Percentiles rank a stretch among this genome's conserved stretches.
Conservation (phyloP, 2,888 invertebrate species). For the Girardia tigrina region DNA sequence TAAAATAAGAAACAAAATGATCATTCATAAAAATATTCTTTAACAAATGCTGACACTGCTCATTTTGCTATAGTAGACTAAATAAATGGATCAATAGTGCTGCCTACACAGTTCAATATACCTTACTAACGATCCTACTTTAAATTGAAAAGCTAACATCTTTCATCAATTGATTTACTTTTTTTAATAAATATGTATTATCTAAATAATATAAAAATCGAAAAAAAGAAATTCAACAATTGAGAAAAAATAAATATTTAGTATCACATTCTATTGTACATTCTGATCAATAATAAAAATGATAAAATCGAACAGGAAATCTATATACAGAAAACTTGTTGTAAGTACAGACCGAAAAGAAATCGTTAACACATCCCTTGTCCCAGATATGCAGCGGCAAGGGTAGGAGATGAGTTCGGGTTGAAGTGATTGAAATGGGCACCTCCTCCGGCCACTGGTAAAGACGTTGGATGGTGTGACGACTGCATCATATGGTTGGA, state of each 20-base stretch:
- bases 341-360: not conserved
- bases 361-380: not conserved
- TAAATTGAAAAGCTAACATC: too few relatives aligned
- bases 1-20: too few relatives aligned
- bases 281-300: conserved; percentile 13
- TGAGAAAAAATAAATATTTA: conserved; percentile 6
- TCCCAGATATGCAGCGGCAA: not conserved
- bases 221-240: too few relatives aligned
- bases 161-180: too few relatives aligned
- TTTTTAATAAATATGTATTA: too few relatives aligned
- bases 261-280: not conserved
- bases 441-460: not conserved
- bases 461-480: not conserved
- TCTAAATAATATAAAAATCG: too few relatives aligned
- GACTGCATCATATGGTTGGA: conserved; percentile 1
- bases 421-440: not conserved
- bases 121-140: too few relatives aligned
- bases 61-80: too few relatives aligned
- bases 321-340: not conserved
- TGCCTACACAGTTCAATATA: too few relatives aligned
- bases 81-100: too few relatives aligned
- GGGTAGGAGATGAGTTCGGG: not conserved
- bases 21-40: too few relatives aligned
- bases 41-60: too few relatives aligned
- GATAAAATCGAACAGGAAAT: not conserved